Base-by-base conservation (phyloP, 2,113 vertebrate species). In the Fulmarus glacialis region DNA sequence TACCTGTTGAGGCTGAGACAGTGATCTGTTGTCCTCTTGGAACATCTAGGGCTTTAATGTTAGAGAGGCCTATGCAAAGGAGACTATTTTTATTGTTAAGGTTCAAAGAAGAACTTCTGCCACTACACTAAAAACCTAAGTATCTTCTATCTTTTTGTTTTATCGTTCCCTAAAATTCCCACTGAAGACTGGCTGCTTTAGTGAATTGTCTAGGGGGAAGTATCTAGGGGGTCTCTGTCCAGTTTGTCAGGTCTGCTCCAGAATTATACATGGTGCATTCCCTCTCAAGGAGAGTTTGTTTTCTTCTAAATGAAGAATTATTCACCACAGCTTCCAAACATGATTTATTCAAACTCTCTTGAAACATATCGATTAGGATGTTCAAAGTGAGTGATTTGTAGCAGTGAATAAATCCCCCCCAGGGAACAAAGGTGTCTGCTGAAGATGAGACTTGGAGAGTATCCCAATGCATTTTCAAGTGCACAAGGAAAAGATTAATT, bases 261-360 rank as follows among this genome's bases (percentile, higher is more conserved):
- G 50, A 90, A 64, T 63, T 82, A 82, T 26, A 62, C 6, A 42
- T 2, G 3, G 66, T 29, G 8, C 30, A 64, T 48, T 85, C 30
- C 22, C 55, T 91, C 66, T 88, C 58, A 86, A 70, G 20, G 22
- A 92, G 26, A 70, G 6, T 38, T 73, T 62, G 30, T 58, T 78
- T 90, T 36, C 45, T 74, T 90, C 67, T 81, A 50, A 87, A 81
- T 40, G 59, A 90, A 77, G 30, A 93, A 88, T 73, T 77, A 66
- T 83, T 93, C 79, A 86, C 66, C 12, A 64, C 45, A 85, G 77
- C 45, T 79, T 91, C 62, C n/a, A 67, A 87, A 50, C 23, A 89
- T 89, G 24, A 63, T 91, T 92, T 91, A 94, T 84, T 84, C 77
- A 93, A 92, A 87, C 50, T 87, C 72, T 80, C 79, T 95, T 83